Conservation (phyloP, 2,113 vertebrate genomes). For the Notarius lentiginosus region DNA sequence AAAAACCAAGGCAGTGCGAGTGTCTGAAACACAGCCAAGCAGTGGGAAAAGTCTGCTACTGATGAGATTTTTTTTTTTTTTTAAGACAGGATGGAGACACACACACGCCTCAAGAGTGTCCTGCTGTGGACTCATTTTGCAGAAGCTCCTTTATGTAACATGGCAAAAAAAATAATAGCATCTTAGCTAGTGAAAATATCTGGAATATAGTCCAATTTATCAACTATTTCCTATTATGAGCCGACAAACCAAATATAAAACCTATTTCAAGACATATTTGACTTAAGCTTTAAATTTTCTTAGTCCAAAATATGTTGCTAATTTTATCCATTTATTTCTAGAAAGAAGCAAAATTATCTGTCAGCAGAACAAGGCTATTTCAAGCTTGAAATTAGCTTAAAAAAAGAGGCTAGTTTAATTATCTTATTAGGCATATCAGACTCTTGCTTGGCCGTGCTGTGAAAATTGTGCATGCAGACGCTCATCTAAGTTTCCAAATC, state of each 20-base stretch:
- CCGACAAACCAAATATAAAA: neutral
- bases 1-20: constrained; percentile 2
- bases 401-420: neutral
- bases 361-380: neutral
- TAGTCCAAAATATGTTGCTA: too few relatives aligned
- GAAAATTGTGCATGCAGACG: too few relatives aligned
- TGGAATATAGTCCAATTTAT: neutral
- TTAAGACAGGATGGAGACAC: neutral
- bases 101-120: neutral
- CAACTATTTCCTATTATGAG: neutral
- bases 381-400: neutral
- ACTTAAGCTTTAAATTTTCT: neutral
- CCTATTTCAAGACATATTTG: neutral
- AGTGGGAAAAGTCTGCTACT: neutral
- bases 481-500: too few relatives aligned
- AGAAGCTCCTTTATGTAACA: neutral
- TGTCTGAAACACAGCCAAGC: neutral
- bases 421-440: neutral
- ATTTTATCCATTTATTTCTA: neutral
- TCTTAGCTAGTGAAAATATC: neutral
- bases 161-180: neutral
- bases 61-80: neutral
- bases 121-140: neutral
- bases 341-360: neutral
- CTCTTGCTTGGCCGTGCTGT: too few relatives aligned